A percentile compares a stretch with the other conserved stretches of the same genome.
phyloP scores from a whole-genome alignment of 2,797 vertebrate genomes.

The Thripadectes ignobilis region DNA sequence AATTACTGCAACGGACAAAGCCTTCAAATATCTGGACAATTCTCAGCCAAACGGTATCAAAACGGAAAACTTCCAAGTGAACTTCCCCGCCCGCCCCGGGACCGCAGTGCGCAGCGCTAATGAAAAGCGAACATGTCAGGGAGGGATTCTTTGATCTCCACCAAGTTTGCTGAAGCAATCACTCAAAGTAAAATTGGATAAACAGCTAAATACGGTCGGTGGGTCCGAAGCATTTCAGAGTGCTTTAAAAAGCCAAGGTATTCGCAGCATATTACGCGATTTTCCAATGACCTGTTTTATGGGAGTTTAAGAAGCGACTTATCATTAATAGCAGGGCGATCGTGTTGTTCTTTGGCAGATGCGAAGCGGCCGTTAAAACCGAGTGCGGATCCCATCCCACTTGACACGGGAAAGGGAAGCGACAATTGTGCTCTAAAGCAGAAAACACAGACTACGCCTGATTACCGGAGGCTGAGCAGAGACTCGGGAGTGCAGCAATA shows the following conservation, averaged over 20 bases:
- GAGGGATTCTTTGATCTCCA: constrained; percentile 68
- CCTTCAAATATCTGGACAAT: neutral
- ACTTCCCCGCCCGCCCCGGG: neutral
- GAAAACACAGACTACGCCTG: neutral
- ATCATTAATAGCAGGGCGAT: neutral
- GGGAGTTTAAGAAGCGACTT: constrained; percentile 50
- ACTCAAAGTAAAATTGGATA: constrained; percentile 65
- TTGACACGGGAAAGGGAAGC: neutral
- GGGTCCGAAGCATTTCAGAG: constrained; percentile 53
- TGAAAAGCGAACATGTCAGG: constrained; percentile 38
- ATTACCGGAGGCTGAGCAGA: neutral
- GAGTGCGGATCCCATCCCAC: neutral
- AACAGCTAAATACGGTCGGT: constrained; percentile 61
- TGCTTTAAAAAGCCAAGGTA: constrained; percentile 34
- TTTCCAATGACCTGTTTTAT: constrained; percentile 62
- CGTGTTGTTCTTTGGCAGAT: neutral
- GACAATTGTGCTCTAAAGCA: constrained; percentile 26
- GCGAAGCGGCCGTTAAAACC: neutral
- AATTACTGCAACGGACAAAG: constrained; percentile 4
- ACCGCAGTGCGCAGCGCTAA: neutral
- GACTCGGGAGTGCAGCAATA: neutral
- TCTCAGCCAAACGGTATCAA: constrained; percentile 9
- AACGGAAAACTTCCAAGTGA: constrained; percentile 40
- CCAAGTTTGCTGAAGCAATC: constrained; percentile 61
- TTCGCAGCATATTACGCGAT: constrained; percentile 35